phyloP scores from a whole-genome alignment of 1,140 invertebrate genomes.

The Hormaphis cornu region DNA sequence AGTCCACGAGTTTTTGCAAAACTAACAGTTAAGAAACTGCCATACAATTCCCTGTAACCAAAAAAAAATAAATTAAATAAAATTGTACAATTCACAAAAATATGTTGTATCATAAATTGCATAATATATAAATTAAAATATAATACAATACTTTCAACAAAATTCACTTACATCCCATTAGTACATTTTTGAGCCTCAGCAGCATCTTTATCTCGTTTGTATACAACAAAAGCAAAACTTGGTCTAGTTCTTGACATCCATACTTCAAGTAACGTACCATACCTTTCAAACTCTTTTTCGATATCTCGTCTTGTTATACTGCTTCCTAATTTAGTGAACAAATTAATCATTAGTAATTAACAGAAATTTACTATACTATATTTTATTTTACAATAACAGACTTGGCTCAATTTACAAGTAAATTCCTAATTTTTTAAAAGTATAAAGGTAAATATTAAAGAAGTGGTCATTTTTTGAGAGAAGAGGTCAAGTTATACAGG shows the following conservation, averaged over 20 bases:
- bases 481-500: no score
- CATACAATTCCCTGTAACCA: conserved; percentile 26
- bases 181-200: conserved; percentile 32
- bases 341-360: conserved; percentile 13
- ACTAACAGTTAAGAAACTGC: conserved; percentile 32
- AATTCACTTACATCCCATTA: conserved; percentile 34
- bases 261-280: conserved; percentile 33
- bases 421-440: not conserved
- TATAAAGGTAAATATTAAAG: no score
- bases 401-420: not conserved
- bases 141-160: not conserved
- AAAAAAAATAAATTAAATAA: not conserved
- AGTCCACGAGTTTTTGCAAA: conserved; percentile 32
- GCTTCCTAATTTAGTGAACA: conserved; percentile 15
- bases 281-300: conserved; percentile 32
- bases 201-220: conserved; percentile 33
- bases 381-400: not conserved
- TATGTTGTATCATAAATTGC: not conserved
- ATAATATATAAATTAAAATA: not conserved
- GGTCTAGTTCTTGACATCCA: conserved; percentile 34
- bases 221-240: conserved; percentile 34
- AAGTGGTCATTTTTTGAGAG: no score
- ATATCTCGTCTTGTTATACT: conserved; percentile 32
- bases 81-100: not conserved
- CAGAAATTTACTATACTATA: not conserved